Conservation (phyloP, 2,113 vertebrate genomes). For the Anser cygnoides region DNA sequence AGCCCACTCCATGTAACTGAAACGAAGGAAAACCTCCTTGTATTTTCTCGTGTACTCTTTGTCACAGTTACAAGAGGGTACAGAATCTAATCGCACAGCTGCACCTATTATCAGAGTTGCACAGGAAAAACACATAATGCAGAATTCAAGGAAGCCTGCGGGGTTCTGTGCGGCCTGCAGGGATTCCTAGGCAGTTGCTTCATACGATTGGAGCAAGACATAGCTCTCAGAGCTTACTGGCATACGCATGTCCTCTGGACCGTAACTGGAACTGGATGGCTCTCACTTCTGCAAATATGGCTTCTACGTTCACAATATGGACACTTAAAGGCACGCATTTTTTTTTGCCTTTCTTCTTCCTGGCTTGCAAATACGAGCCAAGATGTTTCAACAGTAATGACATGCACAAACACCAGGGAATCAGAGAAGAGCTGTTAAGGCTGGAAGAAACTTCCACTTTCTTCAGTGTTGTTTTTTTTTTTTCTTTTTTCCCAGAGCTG, state of each 20-base stretch:
- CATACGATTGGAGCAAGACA: rapidly evolving
- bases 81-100: not conserved
- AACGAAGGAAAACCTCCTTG: not conserved
- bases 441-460: not conserved
- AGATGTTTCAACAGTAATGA: not conserved
- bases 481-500: not conserved
- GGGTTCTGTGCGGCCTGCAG: not conserved
- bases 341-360: not conserved
- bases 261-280: not conserved
- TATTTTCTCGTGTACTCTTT: not conserved
- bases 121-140: not conserved
- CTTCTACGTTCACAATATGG: not conserved
- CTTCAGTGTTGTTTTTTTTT: not conserved
- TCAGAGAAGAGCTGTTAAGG: not conserved
- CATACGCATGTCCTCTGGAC: not conserved
- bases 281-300: not conserved
- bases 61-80: not conserved
- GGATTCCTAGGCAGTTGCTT: not conserved
- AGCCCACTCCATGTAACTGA: not conserved
- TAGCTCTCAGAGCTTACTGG: not conserved
- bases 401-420: not conserved
- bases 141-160: not conserved
- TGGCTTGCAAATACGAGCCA: not conserved
- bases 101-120: not conserved
- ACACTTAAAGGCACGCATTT: not conserved